Base-by-base conservation (phyloP, 1,140 invertebrate species). In the Polypedilum pembai region DNA sequence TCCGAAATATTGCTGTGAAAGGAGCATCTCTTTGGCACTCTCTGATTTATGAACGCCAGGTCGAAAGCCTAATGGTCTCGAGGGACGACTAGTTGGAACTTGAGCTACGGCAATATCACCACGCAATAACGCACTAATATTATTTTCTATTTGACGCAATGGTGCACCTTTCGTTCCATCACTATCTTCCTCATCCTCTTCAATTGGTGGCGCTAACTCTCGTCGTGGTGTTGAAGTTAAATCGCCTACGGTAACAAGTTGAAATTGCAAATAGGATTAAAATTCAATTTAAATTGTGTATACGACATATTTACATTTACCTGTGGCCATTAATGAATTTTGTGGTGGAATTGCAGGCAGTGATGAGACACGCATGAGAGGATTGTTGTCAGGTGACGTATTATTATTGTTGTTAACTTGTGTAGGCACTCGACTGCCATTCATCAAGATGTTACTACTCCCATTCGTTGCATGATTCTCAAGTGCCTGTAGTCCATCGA, bases 11-110 rank as follows among this genome's bases (percentile, higher is more conserved):
- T 63, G n/a, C 75, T 82, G 84, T 66, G 86, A 85, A 18, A 88
- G 81, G 66, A 87, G 81, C 83, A 88, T 88, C 78, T 89, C 88
- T 80, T 89, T 89, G 41, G 87, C 87, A 79, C 88, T 88, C 75
- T 87, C 87, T 1, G 88, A 89, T 78, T 89, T 89, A 77, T 89
- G 88, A 77, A 89, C 88, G 75, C 88, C 87, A 15, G 80, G 80
- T 69, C 81, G 79, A 77, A 82, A 82, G 63, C 80, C 81, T 12
- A 82, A 75, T 33, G 81, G 75, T 56, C 81, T 80, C 73, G 80
- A 78, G 12, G 79, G 75, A 24, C 15, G 17, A 41, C 40, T 45
- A 24, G 69, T 40, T 75, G 24, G 21, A 63, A 76, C 78, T 24
- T 78, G 78, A n/a, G 79, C 82, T 20, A 83, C 78, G 73, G 83